A percentile compares a stretch with the other conserved stretches of the same genome.
phyloP scores from a whole-genome alignment of 2,113 vertebrate species.

The Daubentonia madagascariensis region DNA sequence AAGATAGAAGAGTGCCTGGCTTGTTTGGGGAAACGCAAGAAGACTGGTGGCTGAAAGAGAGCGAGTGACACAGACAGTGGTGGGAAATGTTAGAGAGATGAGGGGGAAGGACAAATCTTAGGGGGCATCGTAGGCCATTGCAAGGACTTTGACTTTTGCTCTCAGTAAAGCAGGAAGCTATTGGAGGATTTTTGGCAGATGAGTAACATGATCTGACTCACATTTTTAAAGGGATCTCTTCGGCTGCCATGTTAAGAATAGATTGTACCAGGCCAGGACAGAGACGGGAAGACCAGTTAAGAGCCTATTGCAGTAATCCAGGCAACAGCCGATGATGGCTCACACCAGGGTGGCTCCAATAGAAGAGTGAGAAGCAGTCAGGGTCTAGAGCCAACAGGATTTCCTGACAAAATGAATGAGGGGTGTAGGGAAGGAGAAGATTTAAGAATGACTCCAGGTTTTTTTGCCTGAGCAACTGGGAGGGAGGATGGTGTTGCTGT shows the following conservation, averaged over 20 bases:
- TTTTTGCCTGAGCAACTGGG: not conserved
- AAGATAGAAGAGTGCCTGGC: not conserved
- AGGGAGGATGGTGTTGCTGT: not conserved
- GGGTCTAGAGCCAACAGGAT: not conserved
- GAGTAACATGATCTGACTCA: not conserved
- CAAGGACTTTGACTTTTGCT: not conserved
- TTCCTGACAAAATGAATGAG: conserved; percentile 26
- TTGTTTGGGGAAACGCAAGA: not conserved
- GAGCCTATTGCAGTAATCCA: not conserved
- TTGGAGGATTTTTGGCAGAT: not conserved
- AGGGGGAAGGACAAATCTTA: not conserved
- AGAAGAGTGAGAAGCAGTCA: not conserved
- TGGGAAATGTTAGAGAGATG: not conserved
- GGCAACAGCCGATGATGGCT: not conserved
- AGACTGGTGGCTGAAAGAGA: not conserved
- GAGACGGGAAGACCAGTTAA: not conserved
- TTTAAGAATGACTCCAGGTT: not conserved
- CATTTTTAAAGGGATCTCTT: not conserved
- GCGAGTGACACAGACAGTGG: not conserved
- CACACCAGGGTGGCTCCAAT: not conserved
- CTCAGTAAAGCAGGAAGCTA: conserved; percentile 5
- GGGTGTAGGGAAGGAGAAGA: not conserved
- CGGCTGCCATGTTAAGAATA: conserved; percentile 13
- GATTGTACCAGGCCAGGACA: not conserved
- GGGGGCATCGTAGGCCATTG: not conserved